Evolutionary conservation across 2,888 invertebrate species (phyloP).

Genomic region (Plemyria rubiginata): DNA sequence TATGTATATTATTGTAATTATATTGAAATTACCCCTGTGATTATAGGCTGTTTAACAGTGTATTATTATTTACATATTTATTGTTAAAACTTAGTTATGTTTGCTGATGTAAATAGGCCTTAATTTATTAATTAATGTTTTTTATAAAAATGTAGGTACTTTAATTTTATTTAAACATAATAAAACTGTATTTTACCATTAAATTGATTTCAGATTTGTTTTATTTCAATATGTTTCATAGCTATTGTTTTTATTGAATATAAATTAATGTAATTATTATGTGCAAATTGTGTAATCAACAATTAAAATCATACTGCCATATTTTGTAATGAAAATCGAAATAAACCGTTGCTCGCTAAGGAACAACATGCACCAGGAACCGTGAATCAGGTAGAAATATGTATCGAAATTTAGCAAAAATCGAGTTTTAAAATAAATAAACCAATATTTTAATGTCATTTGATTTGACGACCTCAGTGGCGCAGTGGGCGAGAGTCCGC

Average conservation of each 20-base stretch:
- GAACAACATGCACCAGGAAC: not conserved
- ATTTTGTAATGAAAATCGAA: not conserved
- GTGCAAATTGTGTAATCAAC: not conserved
- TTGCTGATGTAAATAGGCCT: conserved; percentile 43
- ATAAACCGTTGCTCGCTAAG: conserved; percentile 2
- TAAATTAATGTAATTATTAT: not conserved
- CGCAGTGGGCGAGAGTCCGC: no score
- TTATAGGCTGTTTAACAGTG: conserved; percentile 65
- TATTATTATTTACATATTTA: conserved; percentile 34
- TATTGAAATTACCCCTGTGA: conserved; percentile 58
- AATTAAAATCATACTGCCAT: conserved; percentile 1
- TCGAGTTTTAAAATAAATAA: conserved; percentile 12
- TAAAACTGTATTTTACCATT: conserved; percentile 4
- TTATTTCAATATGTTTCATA: not conserved
- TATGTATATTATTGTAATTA: conserved; percentile 26
- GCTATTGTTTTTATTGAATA: not conserved
- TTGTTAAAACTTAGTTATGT: conserved; percentile 22
- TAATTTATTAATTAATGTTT: conserved; percentile 21
- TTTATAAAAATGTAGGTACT: conserved; percentile 24
- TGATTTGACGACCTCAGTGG: no score
- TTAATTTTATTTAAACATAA: conserved; percentile 8
- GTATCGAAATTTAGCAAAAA: conserved; percentile 13
- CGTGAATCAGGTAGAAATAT: conserved; percentile 12
- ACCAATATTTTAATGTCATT: conserved; percentile 13
- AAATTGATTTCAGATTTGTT: not conserved